Base-by-base conservation (phyloP, 2,113 vertebrate species). In the Bombycilla garrulus region DNA sequence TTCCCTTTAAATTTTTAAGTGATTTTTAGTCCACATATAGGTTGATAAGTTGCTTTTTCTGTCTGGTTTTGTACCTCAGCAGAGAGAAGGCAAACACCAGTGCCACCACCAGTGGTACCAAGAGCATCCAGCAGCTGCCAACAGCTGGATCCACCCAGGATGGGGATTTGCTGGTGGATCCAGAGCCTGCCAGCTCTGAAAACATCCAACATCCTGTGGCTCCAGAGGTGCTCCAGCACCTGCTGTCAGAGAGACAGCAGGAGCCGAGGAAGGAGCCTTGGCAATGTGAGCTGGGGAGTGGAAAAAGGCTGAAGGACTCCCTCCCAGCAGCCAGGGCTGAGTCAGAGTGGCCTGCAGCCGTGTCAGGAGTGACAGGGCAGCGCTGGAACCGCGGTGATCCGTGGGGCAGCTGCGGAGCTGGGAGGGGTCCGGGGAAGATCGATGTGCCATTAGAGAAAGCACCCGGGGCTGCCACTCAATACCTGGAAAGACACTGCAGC, bases 361-460 rank as follows among this genome's bases (percentile, higher is more conserved):
- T 11, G 0, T 36, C 71, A 81, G 81, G n/a, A 67, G 74, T 31
- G 88, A 93, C 53, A 38, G 11, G 2, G 57, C 5, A 38, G 67
- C 10, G 3, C 74, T 13, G 10, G 25, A 73, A 47, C 73, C 0
- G 1, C 88, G 90, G 40, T 40, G 61, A 87, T 93, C 76, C 91
- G 12, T 57, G 2, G 40, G 73, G 74, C 72, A 66, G 54, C 84
- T 45, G 78, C 47, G 38, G 90, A 71, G 86, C 71, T 89, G 84
- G 94, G 51, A 72, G 78, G 61, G 64, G 69, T 71, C 86, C n/a
- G 2, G 29, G 83, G 58, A 54, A 69, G 96, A 96, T 96, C 95
- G 26, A 84, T 94, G 95, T 33, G 44, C 79, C 54, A 50, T 85
- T 72, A 86, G 85, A 71, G 77, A 62, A 57, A 84, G 50, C 81